Conservation (phyloP, 2,797 vertebrate genomes). For the Sebastes cheni region DNA sequence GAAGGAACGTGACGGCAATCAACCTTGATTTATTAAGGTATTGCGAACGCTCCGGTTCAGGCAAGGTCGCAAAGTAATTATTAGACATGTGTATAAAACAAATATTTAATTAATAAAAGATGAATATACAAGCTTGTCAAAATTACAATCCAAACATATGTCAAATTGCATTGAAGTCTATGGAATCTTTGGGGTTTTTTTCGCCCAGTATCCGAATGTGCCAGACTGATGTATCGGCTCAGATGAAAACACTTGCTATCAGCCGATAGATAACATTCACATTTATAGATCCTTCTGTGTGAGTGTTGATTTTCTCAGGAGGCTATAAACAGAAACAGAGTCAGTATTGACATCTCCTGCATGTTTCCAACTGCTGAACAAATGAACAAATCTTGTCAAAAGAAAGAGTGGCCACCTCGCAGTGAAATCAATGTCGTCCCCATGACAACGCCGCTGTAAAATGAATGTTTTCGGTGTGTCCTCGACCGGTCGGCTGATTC, state of each 20-base stretch:
- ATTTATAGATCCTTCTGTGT: background rate
- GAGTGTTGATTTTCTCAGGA: background rate
- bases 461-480: background rate
- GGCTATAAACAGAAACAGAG: background rate
- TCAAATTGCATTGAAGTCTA: too few species aligned
- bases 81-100: too few species aligned
- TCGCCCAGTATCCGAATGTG: too few species aligned
- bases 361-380: background rate
- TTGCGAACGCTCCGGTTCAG: too few species aligned
- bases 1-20: too few species aligned
- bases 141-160: too few species aligned
- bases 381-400: background rate
- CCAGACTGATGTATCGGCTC: background rate
- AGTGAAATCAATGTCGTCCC: background rate
- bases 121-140: too few species aligned
- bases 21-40: too few species aligned
- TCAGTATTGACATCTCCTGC: background rate
- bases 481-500: background rate
- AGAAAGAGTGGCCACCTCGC: background rate
- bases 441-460: slow-evolving; percentile 4
- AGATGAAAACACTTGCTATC: background rate
- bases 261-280: background rate
- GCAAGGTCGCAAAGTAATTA: too few species aligned
- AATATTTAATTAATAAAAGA: too few species aligned
- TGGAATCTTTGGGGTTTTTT: too few species aligned